A percentile compares a stretch with the other conserved stretches of the same genome.
phyloP scores from a whole-genome alignment of 30 jellyfish, hydroid and myxozoan genomes.

The Turritopsis dohrnii region DNA sequence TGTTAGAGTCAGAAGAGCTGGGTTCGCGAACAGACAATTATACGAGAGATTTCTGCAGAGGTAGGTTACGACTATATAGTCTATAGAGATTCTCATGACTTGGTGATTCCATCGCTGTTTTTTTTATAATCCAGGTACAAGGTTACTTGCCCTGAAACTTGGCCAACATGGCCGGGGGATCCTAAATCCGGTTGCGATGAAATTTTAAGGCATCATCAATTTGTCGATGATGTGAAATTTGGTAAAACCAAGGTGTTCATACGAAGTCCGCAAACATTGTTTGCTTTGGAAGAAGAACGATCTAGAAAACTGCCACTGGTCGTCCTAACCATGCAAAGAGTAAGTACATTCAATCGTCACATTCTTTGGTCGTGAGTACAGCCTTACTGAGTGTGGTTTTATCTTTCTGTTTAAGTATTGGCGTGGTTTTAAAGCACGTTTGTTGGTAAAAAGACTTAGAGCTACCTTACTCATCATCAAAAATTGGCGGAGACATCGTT shows the following conservation, averaged over 20 bases:
- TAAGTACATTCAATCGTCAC: background rate
- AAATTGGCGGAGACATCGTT: conserved; percentile 63
- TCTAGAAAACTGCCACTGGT: conserved; percentile 50
- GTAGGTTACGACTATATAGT: conserved; percentile 29
- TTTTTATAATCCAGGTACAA: conserved; percentile 45
- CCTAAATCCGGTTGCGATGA: conserved; percentile 66
- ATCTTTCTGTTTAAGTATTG: conserved; percentile 34
- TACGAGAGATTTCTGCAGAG: conserved; percentile 61
- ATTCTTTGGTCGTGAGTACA: background rate
- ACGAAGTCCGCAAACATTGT: conserved; percentile 76
- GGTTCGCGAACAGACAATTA: conserved; percentile 72
- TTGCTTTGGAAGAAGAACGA: conserved; percentile 83
- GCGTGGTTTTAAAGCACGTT: conserved; percentile 86
- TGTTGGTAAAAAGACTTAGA: conserved; percentile 42
- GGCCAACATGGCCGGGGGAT: conserved; percentile 65
- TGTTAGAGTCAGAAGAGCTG: conserved; percentile 95
- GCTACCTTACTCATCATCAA: conserved; percentile 65
- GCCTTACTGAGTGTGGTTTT: background rate
- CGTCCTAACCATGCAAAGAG: conserved; percentile 76
- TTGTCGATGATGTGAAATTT: conserved; percentile 56
- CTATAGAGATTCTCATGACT: too few species aligned
- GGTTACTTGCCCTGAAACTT: conserved; percentile 66
- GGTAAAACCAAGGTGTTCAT: conserved; percentile 82
- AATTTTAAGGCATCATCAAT: conserved; percentile 38
- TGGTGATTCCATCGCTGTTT: too few species aligned